Evolutionary conservation across 2,888 invertebrate genomes (phyloP).

Genomic region (Leuctra nigra): DNA sequence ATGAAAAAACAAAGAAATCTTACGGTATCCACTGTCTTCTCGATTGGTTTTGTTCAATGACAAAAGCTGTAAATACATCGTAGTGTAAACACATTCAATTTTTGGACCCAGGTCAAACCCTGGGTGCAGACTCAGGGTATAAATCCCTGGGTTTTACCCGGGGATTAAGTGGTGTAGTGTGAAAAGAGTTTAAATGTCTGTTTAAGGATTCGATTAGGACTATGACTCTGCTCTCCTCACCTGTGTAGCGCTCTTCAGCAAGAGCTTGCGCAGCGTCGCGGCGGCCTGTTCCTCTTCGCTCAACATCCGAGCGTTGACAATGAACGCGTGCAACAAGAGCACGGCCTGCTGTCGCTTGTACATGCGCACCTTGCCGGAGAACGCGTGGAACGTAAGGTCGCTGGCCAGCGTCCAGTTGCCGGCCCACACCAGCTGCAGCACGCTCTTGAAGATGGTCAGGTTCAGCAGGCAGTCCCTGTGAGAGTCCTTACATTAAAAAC

Average conservation of each 20-base stretch:
- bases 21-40: no score
- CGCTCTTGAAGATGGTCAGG: conserved; percentile 56
- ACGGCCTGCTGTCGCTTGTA: conserved; percentile 61
- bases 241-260: conserved; percentile 42
- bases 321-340: conserved; percentile 58
- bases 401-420: conserved; percentile 55
- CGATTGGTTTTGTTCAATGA: no score
- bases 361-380: conserved; percentile 52
- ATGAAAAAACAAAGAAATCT: no score
- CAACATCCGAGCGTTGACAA: conserved; percentile 49
- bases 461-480: conserved; percentile 54
- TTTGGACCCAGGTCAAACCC: no score
- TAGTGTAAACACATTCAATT: no score
- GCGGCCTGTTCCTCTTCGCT: conserved; percentile 38
- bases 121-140: no score
- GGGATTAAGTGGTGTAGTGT: no score
- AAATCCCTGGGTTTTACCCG: no score
- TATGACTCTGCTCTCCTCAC: conserved; percentile 35
- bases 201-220: neutral
- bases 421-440: conserved; percentile 58
- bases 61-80: no score
- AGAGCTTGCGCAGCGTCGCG: conserved; percentile 43
- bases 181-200: neutral
- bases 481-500: no score
- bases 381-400: conserved; percentile 51